These are phyloP conservation scores for Poeciliopsis occidentalis DNA, from an alignment of 2,113 vertebrate species.

Conservation along the genomic window DNA sequence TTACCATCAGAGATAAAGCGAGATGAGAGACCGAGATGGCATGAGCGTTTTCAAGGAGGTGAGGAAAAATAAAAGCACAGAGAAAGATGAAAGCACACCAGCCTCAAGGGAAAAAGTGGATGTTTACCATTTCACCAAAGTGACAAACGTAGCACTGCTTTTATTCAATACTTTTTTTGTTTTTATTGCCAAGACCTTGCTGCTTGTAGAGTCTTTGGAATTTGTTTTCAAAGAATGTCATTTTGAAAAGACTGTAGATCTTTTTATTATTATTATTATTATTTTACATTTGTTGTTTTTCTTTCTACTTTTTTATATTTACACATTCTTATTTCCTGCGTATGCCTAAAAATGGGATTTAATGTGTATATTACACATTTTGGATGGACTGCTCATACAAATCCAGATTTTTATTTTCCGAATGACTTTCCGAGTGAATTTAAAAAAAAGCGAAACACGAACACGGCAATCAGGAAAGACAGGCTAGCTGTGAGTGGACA, in stretches of 20 bases:
- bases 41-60: slow-evolving; percentile 41
- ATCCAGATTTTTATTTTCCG: slow-evolving; percentile 81
- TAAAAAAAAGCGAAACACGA: slow-evolving; percentile 38
- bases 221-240: slow-evolving; percentile 87
- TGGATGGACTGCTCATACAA: slow-evolving; percentile 84
- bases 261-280: not conserved
- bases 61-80: slow-evolving; percentile 64
- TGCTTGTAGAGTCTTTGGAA: slow-evolving; percentile 85
- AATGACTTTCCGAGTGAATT: slow-evolving; percentile 42
- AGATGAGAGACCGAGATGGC: slow-evolving; percentile 34
- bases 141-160: slow-evolving; percentile 74
- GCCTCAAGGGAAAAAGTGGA: slow-evolving; percentile 84
- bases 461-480: slow-evolving; percentile 38
- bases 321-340: slow-evolving; percentile 76
- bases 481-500: slow-evolving; percentile 77
- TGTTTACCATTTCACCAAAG: slow-evolving; percentile 76
- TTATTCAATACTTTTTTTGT: slow-evolving; percentile 26
- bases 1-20: slow-evolving; percentile 17
- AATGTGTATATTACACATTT: slow-evolving; percentile 94
- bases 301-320: slow-evolving; percentile 70
- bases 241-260: slow-evolving; percentile 82
- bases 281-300: slow-evolving; percentile 53
- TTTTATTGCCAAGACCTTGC: slow-evolving; percentile 66
- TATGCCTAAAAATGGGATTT: slow-evolving; percentile 90
- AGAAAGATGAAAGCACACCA: slow-evolving; percentile 70